Base-by-base conservation (phyloP, 2,113 vertebrate genomes). In the Pseudorhombus dupliciocellatus region DNA sequence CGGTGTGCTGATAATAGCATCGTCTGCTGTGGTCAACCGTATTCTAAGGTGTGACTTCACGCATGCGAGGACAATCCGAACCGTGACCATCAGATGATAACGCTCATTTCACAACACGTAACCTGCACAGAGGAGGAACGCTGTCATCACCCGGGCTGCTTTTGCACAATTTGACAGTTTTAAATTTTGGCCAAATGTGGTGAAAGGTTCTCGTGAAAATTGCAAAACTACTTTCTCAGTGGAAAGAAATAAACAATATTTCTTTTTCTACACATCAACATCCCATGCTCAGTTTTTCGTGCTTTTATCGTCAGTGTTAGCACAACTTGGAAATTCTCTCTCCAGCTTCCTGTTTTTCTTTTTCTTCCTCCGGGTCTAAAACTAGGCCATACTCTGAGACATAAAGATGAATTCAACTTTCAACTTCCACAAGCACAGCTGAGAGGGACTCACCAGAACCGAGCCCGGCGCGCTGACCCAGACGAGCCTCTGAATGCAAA, bases 301-400 rank as follows among this genome's bases (percentile, higher is more conserved):
- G 24, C 28, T 68, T 79, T 75, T 46, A 78, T 65, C 21, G 15
- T 0, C 61, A 58, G 55, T 18, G 55, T 70, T 62, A 79, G 77
- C 71, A 63, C 50, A 16, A 79, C 66, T 79, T 0, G 28, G 70
- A 84, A 77, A 82, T 37, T 68, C 63, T 73, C 53, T 65, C 57
- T 65, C 40, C 26, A 59, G 60, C 70, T 86, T 91, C 86, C 86
- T 85, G 86, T 78, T 59, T 89, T 89, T 86, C 71, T 77, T 79
- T 79, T 61, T 51, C 65, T 52, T 14, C 22, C 60, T 37, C 61
- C 31, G 30, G 26, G 51, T 58, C 64, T 53, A 31, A 58, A 59
- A 18, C 46, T 0, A 34, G 50, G 34, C 46, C 34, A n/a, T 68
- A 50, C 14, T 75, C 28, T n/a, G 53, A 18, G 5, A 69, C 18